phyloP scores from a whole-genome alignment of 2,797 vertebrate species.

The Enteromius anoplus region DNA sequence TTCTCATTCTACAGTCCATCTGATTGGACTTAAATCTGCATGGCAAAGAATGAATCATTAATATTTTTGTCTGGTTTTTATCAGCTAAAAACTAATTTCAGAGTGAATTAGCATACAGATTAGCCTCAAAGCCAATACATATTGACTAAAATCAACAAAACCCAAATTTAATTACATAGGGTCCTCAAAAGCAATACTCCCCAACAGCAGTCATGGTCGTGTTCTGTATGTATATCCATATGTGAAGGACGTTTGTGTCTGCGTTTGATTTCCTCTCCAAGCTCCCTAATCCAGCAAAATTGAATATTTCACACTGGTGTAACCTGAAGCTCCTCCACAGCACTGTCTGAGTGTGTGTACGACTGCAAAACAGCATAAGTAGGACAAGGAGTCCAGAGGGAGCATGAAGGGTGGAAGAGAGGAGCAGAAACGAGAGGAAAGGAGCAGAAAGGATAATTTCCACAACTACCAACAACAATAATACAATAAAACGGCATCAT shows the following conservation, averaged over 20 bases:
- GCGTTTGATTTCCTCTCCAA: neutral
- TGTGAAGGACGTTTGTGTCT: neutral
- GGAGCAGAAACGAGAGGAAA: conserved; percentile 25
- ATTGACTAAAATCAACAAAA: neutral
- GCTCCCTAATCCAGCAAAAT: conserved; percentile 30
- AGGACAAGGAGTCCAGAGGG: conserved; percentile 40
- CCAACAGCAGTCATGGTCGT: neutral
- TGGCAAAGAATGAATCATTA: neutral
- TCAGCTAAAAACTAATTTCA: neutral
- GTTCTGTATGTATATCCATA: neutral
- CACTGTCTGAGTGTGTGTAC: conserved; percentile 10
- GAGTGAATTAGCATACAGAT: neutral
- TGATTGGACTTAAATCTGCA: neutral
- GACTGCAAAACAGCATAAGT: conserved; percentile 23
- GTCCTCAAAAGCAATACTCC: neutral
- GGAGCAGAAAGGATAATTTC: conserved; percentile 40
- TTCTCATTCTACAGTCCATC: neutral
- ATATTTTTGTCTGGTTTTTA: neutral
- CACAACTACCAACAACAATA: conserved; percentile 34
- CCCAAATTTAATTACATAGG: neutral
- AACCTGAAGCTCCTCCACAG: conserved; percentile 31
- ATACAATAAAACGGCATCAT: conserved; percentile 26
- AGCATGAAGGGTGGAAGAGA: conserved; percentile 20
- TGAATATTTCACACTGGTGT: conserved; percentile 42
- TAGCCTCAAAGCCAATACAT: neutral